Evolutionary conservation across 2,888 invertebrate species (phyloP), one percentile per base, ranked within the genome.

Genomic region (Tetragnatha montana): DNA sequence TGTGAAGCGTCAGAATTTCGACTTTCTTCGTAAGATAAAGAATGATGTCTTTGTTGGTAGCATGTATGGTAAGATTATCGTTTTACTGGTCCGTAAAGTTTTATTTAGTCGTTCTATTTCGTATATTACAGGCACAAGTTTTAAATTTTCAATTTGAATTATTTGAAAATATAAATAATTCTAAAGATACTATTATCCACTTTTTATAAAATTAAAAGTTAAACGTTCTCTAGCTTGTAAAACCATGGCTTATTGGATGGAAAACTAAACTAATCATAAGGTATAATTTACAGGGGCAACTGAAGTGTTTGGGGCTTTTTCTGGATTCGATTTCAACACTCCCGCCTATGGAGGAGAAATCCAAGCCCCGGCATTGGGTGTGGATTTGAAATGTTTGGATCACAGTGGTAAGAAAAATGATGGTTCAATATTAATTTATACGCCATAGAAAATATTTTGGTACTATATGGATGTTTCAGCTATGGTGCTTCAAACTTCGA

Each of bases 331-430:
- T 91, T 93, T 94, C 90, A 94, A 93, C 21, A 92, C 94, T 14
- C 95, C 95, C 4, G 95, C 95, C 10, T 93, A 94, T 91, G 92
- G 93, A 51, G 95, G 95, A 21, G 94, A 95, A 92, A 94, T 95
- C 76, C 95, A 95, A 92, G 93, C 93, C 35, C 92, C 93, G 73
- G 93, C 94, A 87, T 93, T 95, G 74, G 95, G 95, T 47, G 94
- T 95, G 93, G 94, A 94, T 91, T 93, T 95, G 91, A 93, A 94
- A 89, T 93, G 94, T 81, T 94, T 93, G 92, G 92, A 93, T 91
- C 93, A 93, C 69, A 92, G 93, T 35, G 94, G 94, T 94, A 88
- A 85, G 91, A 35, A 35, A 35, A 35, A 35, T 35, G 4, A 2
- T 35, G 35, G 1, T 35, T 35, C 4, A 4, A 35, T 35, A 4